Percentiles rank a stretch among this genome's conserved stretches.
Evolutionary conservation across 2,797 vertebrate species (phyloP).

Genomic region (Rallus crepitans): DNA sequence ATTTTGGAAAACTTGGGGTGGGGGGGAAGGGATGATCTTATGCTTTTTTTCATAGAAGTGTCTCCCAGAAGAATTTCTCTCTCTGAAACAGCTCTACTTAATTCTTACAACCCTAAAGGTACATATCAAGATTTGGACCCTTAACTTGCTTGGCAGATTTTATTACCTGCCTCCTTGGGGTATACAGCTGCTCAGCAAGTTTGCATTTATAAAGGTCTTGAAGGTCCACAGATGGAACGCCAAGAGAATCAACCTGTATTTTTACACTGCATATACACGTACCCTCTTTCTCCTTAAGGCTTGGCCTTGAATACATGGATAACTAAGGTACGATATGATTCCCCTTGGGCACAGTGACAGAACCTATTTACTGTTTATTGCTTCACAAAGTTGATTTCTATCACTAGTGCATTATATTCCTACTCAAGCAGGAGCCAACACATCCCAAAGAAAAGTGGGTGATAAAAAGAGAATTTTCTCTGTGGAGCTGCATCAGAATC

Average conservation of each 20-base stretch:
- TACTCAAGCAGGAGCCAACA: neutral
- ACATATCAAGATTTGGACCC: neutral
- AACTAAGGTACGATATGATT: neutral
- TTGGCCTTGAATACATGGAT: neutral
- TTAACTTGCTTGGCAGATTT: slow-evolving; percentile 42
- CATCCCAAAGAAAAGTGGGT: neutral
- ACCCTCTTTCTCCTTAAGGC: neutral
- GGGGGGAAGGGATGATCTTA: neutral
- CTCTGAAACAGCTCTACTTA: neutral
- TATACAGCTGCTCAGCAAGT: slow-evolving; percentile 23
- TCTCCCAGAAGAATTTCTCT: neutral
- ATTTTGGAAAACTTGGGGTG: neutral
- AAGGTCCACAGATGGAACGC: slow-evolving; percentile 26
- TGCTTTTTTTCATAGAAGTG: neutral
- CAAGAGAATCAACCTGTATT: slow-evolving; percentile 18
- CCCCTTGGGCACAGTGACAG: neutral
- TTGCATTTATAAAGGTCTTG: slow-evolving; percentile 39
- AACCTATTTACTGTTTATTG: slow-evolving; percentile 17
- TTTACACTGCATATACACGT: slow-evolving; percentile 15
- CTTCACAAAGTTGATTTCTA: slow-evolving; percentile 22
- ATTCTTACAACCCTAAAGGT: slow-evolving; percentile 3
- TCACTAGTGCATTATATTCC: neutral
- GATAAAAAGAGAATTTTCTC: neutral
- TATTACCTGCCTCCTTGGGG: slow-evolving; percentile 32
- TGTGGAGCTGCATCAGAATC: neutral